Evolutionary conservation across 2,888 invertebrate species (phyloP).

Genomic region (Pseudoips prasinana): DNA sequence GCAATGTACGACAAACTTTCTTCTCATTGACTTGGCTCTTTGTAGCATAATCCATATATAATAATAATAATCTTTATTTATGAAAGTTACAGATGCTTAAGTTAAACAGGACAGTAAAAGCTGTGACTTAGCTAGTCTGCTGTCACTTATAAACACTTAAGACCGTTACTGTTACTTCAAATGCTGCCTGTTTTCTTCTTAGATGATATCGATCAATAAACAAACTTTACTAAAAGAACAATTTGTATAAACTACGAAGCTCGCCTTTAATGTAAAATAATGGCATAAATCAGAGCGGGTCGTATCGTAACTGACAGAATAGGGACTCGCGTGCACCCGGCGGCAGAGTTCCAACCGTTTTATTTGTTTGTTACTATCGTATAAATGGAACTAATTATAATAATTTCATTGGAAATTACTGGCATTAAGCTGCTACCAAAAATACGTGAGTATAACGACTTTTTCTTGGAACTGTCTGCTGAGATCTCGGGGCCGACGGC

Average conservation of each 20-base stretch:
- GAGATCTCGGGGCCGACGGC: slow-evolving; percentile 58
- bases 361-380: slow-evolving; percentile 80
- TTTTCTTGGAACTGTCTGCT: slow-evolving; percentile 73
- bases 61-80: no score
- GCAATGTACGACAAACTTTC: no score
- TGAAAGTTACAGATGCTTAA: no score
- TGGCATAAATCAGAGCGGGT: slow-evolving; percentile 45
- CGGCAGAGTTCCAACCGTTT: slow-evolving; percentile 65
- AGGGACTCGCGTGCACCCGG: slow-evolving; percentile 46
- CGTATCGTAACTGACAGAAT: slow-evolving; percentile 39
- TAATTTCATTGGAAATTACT: slow-evolving; percentile 79
- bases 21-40: no score
- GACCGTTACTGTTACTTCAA: no score
- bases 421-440: slow-evolving; percentile 81
- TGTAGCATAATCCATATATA: no score
- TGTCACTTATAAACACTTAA: no score
- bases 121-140: no score
- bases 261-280: slow-evolving; percentile 42
- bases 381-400: slow-evolving; percentile 80
- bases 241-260: slow-evolving; percentile 28
- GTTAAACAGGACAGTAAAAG: no score
- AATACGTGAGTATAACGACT: slow-evolving; percentile 81
- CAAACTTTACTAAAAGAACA: slow-evolving; percentile 14
- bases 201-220: slow-evolving; percentile 14
- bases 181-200: background rate